A percentile compares a stretch with the other conserved stretches of the same genome.
Evolutionary conservation across 2,888 invertebrate genomes (phyloP).

Genomic region (Seira sanloemensis): DNA sequence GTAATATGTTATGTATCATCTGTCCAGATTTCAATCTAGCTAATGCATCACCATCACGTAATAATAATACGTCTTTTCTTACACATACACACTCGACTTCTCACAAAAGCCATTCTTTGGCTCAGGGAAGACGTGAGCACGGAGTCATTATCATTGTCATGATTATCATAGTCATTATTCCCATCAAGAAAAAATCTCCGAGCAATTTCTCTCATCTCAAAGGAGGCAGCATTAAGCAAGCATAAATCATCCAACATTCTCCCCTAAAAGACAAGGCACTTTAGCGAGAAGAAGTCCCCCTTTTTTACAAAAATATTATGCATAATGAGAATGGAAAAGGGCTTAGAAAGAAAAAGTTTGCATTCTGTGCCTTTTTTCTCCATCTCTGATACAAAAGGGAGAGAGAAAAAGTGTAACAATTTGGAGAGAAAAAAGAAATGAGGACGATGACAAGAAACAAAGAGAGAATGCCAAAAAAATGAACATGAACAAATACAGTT

Average conservation of each 20-base stretch:
- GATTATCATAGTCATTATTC: conserved; percentile 7
- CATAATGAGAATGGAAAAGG: neutral
- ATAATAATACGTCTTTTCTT: neutral
- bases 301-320: neutral
- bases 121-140: neutral
- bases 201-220: neutral
- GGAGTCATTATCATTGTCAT: conserved; percentile 18
- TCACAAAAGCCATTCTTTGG: neutral
- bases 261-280: neutral
- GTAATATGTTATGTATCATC: conserved; percentile 36
- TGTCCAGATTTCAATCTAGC: conserved; percentile 58
- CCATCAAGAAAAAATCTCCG: conserved; percentile 2
- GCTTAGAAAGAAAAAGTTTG: too few relatives aligned
- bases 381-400: too few relatives aligned
- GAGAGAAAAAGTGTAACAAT: neutral
- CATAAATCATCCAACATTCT: neutral
- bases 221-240: neutral
- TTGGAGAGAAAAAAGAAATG: neutral
- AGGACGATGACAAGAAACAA: neutral
- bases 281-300: neutral
- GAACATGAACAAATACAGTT: too few relatives aligned
- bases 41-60: conserved; percentile 50
- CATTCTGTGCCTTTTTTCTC: too few relatives aligned
- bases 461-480: neutral
- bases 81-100: neutral